Evolutionary conservation across 2,888 invertebrate species (phyloP).

Genomic region (Cremastobaeus sp.): DNA sequence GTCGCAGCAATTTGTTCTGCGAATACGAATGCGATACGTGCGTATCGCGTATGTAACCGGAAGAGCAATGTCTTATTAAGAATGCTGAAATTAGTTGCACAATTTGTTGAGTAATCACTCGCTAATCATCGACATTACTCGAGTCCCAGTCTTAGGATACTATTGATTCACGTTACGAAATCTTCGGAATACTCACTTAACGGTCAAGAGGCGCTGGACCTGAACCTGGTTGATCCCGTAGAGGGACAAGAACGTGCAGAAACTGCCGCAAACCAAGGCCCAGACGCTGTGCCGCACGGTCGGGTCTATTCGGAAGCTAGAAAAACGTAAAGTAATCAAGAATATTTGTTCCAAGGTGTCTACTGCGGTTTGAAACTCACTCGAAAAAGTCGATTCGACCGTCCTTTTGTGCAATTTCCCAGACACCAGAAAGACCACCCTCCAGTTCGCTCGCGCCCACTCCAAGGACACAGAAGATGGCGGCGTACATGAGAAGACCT

Average conservation of each 20-base stretch:
- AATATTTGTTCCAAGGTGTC: too few relatives aligned
- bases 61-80: conserved; percentile 53
- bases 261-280: conserved; percentile 86
- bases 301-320: conserved; percentile 87
- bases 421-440: conserved; percentile 85
- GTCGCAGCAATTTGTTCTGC: conserved; percentile 9
- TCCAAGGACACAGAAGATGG: conserved; percentile 87
- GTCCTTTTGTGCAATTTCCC: conserved; percentile 83
- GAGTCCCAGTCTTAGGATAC: too few relatives aligned
- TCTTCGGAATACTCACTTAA: conserved; percentile 79
- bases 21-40: conserved; percentile 6
- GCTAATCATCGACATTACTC: conserved; percentile 29
- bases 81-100: conserved; percentile 39
- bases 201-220: conserved; percentile 86
- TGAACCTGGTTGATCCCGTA: conserved; percentile 94
- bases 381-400: conserved; percentile 85
- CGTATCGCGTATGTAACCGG: conserved; percentile 35
- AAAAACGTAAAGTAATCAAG: conserved; percentile 58
- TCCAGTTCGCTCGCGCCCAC: conserved; percentile 83
- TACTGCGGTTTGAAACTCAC: conserved; percentile 77
- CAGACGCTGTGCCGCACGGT: conserved; percentile 90
- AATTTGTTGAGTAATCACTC: conserved; percentile 34
- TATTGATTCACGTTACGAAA: too few relatives aligned
- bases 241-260: conserved; percentile 86
- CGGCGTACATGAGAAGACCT: conserved; percentile 89